Conservation (phyloP, 2,888 invertebrate species). For the Heliconius hortense region DNA sequence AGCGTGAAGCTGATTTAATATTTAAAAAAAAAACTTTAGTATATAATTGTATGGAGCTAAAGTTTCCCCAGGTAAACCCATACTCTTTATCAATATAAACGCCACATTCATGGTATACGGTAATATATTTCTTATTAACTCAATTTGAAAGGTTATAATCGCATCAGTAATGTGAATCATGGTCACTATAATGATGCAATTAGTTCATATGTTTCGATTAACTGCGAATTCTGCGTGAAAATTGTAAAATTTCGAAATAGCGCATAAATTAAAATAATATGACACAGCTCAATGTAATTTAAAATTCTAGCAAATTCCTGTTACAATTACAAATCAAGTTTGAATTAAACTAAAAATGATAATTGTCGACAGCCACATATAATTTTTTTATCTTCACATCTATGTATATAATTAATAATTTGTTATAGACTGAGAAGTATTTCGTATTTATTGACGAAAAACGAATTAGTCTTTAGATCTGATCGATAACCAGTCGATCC, state of each 20-base stretch:
- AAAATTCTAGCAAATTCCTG: background rate
- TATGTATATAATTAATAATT: background rate
- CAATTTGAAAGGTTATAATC: background rate
- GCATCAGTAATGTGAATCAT: conserved; percentile 1
- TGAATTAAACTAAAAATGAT: background rate
- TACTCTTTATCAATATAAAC: conserved; percentile 3
- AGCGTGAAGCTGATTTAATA: too few relatives aligned
- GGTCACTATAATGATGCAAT: conserved; percentile 21
- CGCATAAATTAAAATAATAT: background rate
- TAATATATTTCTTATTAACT: background rate
- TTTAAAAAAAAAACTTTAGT: background rate
- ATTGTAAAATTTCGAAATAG: conserved; percentile 14
- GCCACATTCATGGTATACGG: background rate
- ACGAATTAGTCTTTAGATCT: too few relatives aligned
- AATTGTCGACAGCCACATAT: too few relatives aligned
- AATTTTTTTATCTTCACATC: background rate
- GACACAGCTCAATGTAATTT: background rate
- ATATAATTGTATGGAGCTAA: background rate
- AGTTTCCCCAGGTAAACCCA: background rate
- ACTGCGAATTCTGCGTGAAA: background rate
- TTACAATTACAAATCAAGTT: background rate
- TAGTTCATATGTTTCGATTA: conserved; percentile 21
- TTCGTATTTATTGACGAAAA: background rate
- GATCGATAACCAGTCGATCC: background rate
- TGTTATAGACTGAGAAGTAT: background rate